Evolutionary conservation across 2,113 vertebrate species (phyloP).

Genomic region (Anarrhichthys ocellatus): DNA sequence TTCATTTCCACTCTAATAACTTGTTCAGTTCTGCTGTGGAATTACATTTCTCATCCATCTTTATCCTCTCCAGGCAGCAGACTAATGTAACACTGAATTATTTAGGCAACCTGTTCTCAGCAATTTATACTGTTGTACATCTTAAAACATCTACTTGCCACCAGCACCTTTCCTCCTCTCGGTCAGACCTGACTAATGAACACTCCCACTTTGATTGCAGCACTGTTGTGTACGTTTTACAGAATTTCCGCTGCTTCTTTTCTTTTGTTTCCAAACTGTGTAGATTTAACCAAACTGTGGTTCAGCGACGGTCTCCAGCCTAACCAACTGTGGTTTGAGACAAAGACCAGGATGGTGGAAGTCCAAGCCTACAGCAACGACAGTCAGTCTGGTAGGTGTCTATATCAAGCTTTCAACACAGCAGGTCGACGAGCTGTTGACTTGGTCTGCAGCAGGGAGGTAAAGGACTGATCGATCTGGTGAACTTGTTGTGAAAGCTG

Average conservation of each 20-base stretch:
- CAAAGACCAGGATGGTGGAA: constrained; percentile 83
- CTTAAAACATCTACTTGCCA: background rate
- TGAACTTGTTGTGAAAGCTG: background rate
- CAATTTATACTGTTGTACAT: background rate
- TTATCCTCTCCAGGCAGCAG: constrained; percentile 40
- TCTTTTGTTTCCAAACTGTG: constrained; percentile 6
- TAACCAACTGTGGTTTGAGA: constrained; percentile 87
- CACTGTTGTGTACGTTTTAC: background rate
- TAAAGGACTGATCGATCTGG: background rate
- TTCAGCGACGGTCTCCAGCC: constrained; percentile 83
- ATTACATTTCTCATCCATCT: background rate
- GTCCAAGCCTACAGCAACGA: constrained; percentile 86
- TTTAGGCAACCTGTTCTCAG: constrained; percentile 7
- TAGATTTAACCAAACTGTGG: constrained; percentile 88
- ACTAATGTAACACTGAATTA: constrained; percentile 31
- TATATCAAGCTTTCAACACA: background rate
- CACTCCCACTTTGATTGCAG: background rate
- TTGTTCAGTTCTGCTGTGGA: background rate
- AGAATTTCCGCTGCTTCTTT: background rate
- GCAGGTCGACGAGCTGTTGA: background rate
- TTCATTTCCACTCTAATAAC: background rate
- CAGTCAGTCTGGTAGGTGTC: constrained; percentile 86
- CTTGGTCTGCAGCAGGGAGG: background rate
- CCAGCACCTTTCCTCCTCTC: background rate
- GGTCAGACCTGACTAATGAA: background rate